phyloP scores from a whole-genome alignment of 2,113 vertebrate species.

The Sinocyclocheilus rhinocerous region DNA sequence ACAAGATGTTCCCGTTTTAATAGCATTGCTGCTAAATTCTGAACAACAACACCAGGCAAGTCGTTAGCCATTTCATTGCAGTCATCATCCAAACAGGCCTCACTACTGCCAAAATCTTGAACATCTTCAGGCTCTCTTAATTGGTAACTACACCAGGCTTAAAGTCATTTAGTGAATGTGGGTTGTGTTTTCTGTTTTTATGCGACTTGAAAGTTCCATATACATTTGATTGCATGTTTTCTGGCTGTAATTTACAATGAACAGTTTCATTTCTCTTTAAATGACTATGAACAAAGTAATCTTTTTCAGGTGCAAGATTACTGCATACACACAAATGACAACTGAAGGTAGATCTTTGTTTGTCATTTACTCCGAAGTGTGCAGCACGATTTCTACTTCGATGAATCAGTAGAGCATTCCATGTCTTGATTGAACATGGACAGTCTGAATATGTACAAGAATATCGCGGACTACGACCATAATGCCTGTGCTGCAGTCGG shows the following conservation, averaged over 20 bases:
- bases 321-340: conserved; percentile 41
- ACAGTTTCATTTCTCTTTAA: conserved; percentile 31
- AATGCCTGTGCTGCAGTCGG: neutral
- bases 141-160: conserved; percentile 10
- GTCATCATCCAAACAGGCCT: neutral
- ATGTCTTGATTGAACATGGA: neutral
- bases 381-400: neutral
- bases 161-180: conserved; percentile 38
- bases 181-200: conserved; percentile 40
- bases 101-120: neutral
- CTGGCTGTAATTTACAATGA: too few species aligned
- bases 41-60: neutral
- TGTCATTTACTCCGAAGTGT: neutral
- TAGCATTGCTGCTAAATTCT: conserved; percentile 7
- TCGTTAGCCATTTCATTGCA: neutral
- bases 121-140: neutral
- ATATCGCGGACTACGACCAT: neutral
- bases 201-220: conserved; percentile 30
- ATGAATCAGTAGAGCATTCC: neutral
- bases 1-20: conserved; percentile 36
- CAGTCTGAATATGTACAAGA: neutral
- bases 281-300: conserved; percentile 28
- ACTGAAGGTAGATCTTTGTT: neutral
- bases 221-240: conserved; percentile 35
- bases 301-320: neutral